phyloP scores from a whole-genome alignment of 2,797 vertebrate species.

The Lepidocolaptes lacrymiger region DNA sequence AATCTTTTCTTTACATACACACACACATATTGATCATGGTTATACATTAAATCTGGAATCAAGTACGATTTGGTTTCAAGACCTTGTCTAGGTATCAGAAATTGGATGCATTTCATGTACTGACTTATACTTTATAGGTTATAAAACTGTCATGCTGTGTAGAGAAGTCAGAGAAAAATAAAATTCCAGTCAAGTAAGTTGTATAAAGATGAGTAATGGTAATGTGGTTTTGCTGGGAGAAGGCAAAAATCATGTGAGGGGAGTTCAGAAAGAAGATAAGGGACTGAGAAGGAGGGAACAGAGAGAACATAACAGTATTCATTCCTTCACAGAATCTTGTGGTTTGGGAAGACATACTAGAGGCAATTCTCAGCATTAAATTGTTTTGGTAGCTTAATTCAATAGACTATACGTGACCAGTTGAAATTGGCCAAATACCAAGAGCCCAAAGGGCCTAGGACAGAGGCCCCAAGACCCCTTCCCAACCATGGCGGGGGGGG shows the following conservation, averaged over 20 bases:
- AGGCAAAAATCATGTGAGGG: neutral
- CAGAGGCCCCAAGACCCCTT: too few relatives aligned
- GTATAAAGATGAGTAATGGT: neutral
- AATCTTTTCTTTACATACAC: neutral
- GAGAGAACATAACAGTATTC: neutral
- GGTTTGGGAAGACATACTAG: neutral
- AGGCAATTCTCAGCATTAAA: neutral
- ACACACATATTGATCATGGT: neutral
- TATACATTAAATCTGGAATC: neutral
- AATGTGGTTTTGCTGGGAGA: neutral
- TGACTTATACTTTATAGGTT: neutral
- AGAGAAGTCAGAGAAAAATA: conserved; percentile 30
- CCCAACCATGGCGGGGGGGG: too few relatives aligned
- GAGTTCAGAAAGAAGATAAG: neutral
- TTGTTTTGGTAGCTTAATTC: conserved; percentile 24
- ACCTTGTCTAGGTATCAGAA: neutral
- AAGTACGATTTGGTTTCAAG: neutral
- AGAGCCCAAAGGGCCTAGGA: too few relatives aligned
- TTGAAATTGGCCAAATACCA: too few relatives aligned
- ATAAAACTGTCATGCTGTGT: conserved; percentile 11
- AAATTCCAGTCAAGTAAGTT: neutral
- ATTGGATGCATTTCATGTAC: conserved; percentile 6
- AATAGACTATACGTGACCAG: neutral
- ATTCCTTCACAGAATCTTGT: neutral
- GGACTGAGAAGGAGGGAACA: neutral